Percentiles rank a stretch among this genome's conserved stretches.
Evolutionary conservation across 2,797 vertebrate genomes (phyloP).

Genomic region (Liasis olivaceus): DNA sequence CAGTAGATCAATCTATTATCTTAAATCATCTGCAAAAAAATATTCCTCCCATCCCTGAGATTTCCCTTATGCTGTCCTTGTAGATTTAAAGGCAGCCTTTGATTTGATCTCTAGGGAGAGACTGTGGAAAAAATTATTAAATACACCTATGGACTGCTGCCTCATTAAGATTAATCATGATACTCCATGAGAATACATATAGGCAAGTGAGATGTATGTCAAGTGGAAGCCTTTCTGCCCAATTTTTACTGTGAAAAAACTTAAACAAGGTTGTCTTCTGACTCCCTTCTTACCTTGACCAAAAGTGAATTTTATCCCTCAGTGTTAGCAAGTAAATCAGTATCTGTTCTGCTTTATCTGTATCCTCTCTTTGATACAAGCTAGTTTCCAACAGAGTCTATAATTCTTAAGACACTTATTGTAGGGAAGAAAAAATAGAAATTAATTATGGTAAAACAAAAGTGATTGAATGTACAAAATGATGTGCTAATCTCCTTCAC

Average conservation of each 20-base stretch:
- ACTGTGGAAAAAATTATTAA: background rate
- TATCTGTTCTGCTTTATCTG: background rate
- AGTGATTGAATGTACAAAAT: background rate
- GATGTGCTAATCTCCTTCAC: background rate
- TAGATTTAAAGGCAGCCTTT: background rate
- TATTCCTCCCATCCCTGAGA: background rate
- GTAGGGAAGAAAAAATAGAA: background rate
- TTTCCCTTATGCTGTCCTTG: background rate
- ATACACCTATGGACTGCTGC: background rate
- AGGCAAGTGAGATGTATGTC: background rate
- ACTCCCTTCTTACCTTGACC: background rate
- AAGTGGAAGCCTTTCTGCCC: background rate
- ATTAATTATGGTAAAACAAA: background rate
- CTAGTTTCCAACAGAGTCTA: background rate
- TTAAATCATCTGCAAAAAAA: background rate
- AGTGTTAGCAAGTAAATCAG: background rate
- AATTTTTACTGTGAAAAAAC: background rate
- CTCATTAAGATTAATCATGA: background rate
- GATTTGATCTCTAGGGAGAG: background rate
- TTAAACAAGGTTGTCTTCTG: background rate
- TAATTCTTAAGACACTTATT: background rate
- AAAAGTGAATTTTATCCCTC: background rate
- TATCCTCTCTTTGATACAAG: background rate
- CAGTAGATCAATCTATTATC: background rate
- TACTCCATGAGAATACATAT: background rate